These are phyloP conservation scores for Embidobia sp. DNA, from an alignment of 2,888 invertebrate genomes.

Conservation along the genomic window DNA sequence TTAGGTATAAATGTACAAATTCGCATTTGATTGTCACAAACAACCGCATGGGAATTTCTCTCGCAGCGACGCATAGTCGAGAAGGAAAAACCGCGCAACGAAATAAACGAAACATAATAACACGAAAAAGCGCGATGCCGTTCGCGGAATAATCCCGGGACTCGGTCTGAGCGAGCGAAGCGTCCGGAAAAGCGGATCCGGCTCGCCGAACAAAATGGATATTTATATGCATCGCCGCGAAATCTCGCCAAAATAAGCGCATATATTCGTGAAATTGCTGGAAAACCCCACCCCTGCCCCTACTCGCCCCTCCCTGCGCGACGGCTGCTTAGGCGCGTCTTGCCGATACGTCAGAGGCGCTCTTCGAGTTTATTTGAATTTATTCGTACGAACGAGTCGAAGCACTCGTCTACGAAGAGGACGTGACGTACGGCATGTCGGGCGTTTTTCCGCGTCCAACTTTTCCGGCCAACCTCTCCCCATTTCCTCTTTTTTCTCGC, in stretches of 20 bases:
- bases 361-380: constrained; percentile 62
- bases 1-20: too few species aligned
- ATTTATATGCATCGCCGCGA: constrained; percentile 62
- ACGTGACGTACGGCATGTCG: constrained; percentile 41
- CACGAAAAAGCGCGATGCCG: constrained; percentile 20
- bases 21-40: too few species aligned
- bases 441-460: constrained; percentile 31
- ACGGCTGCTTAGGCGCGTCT: constrained; percentile 30
- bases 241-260: constrained; percentile 64
- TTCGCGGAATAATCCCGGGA: constrained; percentile 23
- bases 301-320: neutral
- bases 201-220: constrained; percentile 59
- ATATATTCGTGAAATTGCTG: constrained; percentile 59
- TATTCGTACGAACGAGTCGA: constrained; percentile 53
- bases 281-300: constrained; percentile 10
- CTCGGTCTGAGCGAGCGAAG: constrained; percentile 9
- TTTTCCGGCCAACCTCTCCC: too few species aligned
- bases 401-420: constrained; percentile 51
- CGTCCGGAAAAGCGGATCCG: constrained; percentile 44
- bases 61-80: neutral
- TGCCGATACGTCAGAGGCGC: constrained; percentile 34
- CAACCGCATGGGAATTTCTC: neutral
- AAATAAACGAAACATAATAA: constrained; percentile 28
- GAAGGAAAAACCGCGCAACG: neutral
- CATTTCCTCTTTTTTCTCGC: too few species aligned